These are phyloP conservation scores for Todus mexicanus DNA, from an alignment of 2,797 vertebrate genomes.

Conservation along the genomic window DNA sequence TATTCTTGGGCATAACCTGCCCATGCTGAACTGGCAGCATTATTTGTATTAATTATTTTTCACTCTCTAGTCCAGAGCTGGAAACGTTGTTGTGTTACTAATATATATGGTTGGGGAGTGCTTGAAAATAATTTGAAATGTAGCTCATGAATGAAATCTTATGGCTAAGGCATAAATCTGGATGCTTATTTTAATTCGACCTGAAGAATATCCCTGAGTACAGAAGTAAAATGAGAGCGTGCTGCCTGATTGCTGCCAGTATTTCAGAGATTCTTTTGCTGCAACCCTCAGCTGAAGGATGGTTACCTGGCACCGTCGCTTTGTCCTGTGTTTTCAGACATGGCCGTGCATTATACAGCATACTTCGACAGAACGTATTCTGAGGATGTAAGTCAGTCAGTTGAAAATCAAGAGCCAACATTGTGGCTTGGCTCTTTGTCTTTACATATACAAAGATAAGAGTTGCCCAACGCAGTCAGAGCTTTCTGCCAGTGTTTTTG, in stretches of 20 bases:
- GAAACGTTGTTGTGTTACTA: not conserved
- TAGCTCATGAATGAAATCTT: not conserved
- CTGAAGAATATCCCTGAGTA: not conserved
- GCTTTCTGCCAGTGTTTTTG: not conserved
- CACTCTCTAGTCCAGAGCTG: not conserved
- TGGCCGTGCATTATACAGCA: not conserved
- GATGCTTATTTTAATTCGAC: not conserved
- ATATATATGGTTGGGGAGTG: not conserved
- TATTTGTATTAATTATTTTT: constrained; percentile 53
- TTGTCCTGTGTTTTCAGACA: not conserved
- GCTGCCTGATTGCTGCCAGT: not conserved
- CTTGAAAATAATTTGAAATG: not conserved
- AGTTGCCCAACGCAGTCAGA: not conserved
- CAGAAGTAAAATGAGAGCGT: not conserved
- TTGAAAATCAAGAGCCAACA: not conserved
- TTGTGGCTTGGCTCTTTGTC: not conserved
- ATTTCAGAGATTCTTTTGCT: not conserved
- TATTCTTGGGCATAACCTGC: constrained; percentile 28
- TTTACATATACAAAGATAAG: not conserved
- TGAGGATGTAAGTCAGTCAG: not conserved
- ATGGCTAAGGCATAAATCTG: not conserved
- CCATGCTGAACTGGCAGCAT: constrained; percentile 17
- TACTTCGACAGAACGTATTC: not conserved
- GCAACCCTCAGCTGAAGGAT: not conserved
- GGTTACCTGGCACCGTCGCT: not conserved